Conservation (phyloP, 1,140 invertebrate genomes). For the Patella vulgata region DNA sequence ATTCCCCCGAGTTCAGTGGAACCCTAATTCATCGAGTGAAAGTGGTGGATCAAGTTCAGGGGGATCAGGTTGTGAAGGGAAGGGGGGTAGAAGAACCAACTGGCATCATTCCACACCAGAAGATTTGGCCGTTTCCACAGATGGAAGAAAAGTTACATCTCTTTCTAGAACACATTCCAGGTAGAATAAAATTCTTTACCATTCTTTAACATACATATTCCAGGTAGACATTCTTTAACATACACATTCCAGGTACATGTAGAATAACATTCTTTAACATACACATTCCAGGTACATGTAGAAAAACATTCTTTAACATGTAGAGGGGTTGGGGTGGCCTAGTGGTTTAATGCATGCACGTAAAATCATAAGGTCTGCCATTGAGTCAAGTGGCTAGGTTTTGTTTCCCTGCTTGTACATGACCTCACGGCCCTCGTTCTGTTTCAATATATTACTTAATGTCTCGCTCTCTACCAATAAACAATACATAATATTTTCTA, state of each 20-base stretch:
- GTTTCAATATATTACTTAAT: too few relatives aligned
- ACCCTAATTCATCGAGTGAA: constrained; percentile 2
- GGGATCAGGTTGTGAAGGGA: neutral
- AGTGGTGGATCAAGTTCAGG: neutral
- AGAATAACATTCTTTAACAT: neutral
- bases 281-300: too few relatives aligned
- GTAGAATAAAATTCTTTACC: constrained; percentile 33
- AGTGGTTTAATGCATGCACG: too few relatives aligned
- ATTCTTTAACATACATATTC: too few relatives aligned
- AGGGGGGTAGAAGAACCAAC: neutral
- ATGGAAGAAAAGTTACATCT: constrained; percentile 58
- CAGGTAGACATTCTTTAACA: constrained; percentile 1
- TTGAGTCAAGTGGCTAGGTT: too few relatives aligned
- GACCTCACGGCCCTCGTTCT: too few relatives aligned
- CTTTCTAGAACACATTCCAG: constrained; percentile 63
- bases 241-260: too few relatives aligned
- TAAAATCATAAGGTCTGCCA: too few relatives aligned
- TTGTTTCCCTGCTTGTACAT: too few relatives aligned
- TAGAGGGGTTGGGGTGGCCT: too few relatives aligned
- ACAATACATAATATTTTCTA: too few relatives aligned
- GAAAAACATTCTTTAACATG: constrained; percentile 4
- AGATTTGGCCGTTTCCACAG: constrained; percentile 26
- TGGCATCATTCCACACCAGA: constrained; percentile 24
- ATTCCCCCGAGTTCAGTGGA: constrained; percentile 47
- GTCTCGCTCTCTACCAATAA: too few relatives aligned